Percentiles rank a stretch among this genome's conserved stretches.
Conservation (phyloP, 2,888 invertebrate genomes). For the Trichogramma evanescens region DNA sequence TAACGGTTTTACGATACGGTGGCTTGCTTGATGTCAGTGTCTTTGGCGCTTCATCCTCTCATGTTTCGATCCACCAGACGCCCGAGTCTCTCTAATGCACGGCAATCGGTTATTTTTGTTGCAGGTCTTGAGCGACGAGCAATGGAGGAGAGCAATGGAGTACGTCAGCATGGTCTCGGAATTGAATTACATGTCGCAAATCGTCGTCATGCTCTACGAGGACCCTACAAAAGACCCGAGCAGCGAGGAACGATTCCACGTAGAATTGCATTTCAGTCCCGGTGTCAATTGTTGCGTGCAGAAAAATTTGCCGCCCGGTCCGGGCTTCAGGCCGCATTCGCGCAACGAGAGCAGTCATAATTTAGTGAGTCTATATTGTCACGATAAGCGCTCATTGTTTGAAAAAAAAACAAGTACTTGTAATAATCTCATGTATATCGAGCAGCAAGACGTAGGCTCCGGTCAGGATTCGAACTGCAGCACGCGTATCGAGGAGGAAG, state of each 20-base stretch:
- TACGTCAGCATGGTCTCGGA: constrained; percentile 97
- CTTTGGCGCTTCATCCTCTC: not conserved
- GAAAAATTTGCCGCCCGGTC: constrained; percentile 87
- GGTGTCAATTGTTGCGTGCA: constrained; percentile 95
- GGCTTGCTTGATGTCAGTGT: constrained; percentile 74
- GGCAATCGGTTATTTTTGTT: too few species aligned
- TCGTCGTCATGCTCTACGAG: constrained; percentile 97
- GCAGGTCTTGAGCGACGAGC: constrained; percentile 79
- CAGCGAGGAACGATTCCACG: constrained; percentile 91
- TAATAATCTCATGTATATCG: not conserved
- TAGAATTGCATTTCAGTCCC: constrained; percentile 97
- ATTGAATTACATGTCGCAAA: constrained; percentile 98
- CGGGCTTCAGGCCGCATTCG: constrained; percentile 86
- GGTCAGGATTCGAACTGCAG: constrained; percentile 41
- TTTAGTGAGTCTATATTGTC: constrained; percentile 48
- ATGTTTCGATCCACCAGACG: too few species aligned
- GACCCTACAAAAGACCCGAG: constrained; percentile 92
- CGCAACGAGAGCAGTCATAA: constrained; percentile 64
- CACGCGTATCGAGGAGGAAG: constrained; percentile 62
- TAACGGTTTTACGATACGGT: constrained; percentile 91
- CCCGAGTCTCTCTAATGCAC: too few species aligned
- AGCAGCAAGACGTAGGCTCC: constrained; percentile 34
- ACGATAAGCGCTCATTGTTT: not conserved
- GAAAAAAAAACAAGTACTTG: not conserved
- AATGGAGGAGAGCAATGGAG: constrained; percentile 98